Evolutionary conservation across 1,140 invertebrate genomes (phyloP).

Genomic region (Bombus huntii): DNA sequence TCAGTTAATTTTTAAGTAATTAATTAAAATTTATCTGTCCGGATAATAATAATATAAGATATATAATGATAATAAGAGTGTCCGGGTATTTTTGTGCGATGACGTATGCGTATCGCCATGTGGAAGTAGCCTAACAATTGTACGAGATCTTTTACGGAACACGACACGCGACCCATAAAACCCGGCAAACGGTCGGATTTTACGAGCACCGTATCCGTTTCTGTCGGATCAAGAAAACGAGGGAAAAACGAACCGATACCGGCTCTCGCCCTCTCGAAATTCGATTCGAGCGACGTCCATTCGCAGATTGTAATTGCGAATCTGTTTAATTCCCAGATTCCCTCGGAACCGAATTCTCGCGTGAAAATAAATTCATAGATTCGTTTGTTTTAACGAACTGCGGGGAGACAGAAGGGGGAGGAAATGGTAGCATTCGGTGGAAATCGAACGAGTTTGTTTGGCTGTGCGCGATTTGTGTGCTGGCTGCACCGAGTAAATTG

Average conservation of each 20-base stretch:
- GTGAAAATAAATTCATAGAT: slow-evolving; percentile 19
- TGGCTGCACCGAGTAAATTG: not conserved
- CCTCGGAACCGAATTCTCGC: not conserved
- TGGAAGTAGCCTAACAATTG: not conserved
- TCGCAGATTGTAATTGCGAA: slow-evolving; percentile 2
- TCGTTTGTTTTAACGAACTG: slow-evolving; percentile 24
- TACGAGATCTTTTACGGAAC: not conserved
- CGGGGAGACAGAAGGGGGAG: not conserved
- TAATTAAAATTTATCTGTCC: too few species aligned
- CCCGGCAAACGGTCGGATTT: slow-evolving; percentile 21
- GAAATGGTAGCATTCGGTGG: not conserved
- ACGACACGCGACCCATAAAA: slow-evolving; percentile 27
- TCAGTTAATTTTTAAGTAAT: too few species aligned
- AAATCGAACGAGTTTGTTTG: slow-evolving; percentile 12
- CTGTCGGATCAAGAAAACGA: not conserved
- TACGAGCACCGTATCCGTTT: slow-evolving; percentile 9
- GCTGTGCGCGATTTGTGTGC: not conserved
- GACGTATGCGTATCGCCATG: too few species aligned
- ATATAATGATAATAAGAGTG: too few species aligned
- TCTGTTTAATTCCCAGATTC: slow-evolving; percentile 20
- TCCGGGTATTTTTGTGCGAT: too few species aligned
- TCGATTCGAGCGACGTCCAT: slow-evolving; percentile 16
- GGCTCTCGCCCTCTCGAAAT: not conserved
- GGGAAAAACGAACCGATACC: not conserved
- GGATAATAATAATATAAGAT: too few species aligned